A percentile compares a stretch with the other conserved stretches of the same genome.
These are phyloP conservation scores for Cydia amplana DNA, from an alignment of 1,140 invertebrate genomes.

Conservation along the genomic window DNA sequence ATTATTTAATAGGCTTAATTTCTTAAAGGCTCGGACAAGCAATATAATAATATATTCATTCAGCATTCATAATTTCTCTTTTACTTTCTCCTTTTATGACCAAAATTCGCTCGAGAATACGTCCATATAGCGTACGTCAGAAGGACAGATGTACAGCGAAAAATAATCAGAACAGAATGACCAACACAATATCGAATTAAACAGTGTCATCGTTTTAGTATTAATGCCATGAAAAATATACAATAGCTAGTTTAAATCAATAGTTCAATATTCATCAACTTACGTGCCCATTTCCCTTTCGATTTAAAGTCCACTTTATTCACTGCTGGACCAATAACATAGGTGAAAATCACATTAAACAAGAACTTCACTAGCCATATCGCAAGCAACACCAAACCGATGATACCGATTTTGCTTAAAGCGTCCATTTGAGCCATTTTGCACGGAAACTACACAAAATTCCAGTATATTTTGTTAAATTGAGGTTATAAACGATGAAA, in stretches of 20 bases:
- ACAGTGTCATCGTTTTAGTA: neutral
- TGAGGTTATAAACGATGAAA: conserved; percentile 44
- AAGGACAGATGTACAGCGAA: neutral
- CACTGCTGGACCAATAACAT: conserved; percentile 55
- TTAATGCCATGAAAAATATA: neutral
- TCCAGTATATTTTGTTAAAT: conserved; percentile 34
- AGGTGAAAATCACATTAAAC: conserved; percentile 55
- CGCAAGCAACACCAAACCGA: conserved; percentile 41
- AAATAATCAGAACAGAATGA: neutral
- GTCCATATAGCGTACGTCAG: neutral
- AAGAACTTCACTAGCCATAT: conserved; percentile 49
- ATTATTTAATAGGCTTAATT: no score
- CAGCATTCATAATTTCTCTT: conserved; percentile 17
- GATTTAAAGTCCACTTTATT: conserved; percentile 66
- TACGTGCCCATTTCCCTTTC: conserved; percentile 70
- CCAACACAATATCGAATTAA: neutral
- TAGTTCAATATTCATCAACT: conserved; percentile 47
- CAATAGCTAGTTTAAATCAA: conserved; percentile 35
- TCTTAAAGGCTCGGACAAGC: neutral
- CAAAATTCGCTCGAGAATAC: neutral
- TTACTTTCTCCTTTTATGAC: conserved; percentile 12
- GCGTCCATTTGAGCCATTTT: conserved; percentile 46
- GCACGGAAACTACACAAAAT: conserved; percentile 5
- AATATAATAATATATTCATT: neutral
- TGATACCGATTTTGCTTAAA: conserved; percentile 53